Conservation (phyloP, 2,888 invertebrate species). For the Exocentrus adspersus region DNA sequence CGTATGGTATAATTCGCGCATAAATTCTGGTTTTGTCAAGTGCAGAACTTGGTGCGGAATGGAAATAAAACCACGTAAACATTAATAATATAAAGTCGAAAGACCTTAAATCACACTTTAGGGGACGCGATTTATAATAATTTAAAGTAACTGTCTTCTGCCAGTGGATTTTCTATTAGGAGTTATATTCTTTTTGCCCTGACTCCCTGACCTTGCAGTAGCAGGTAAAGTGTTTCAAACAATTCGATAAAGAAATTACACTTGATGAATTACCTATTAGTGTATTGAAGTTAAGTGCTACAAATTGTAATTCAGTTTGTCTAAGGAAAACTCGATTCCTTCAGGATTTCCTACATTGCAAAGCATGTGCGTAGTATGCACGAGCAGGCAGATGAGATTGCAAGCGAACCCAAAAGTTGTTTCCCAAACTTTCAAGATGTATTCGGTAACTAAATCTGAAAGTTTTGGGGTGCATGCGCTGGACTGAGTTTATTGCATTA, state of each 20-base stretch:
- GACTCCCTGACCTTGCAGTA: too few relatives aligned
- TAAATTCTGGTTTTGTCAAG: conserved; percentile 4
- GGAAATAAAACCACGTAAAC: background rate
- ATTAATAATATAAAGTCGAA: background rate
- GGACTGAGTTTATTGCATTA: conserved; percentile 15
- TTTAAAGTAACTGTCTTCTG: too few relatives aligned
- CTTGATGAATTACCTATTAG: too few relatives aligned
- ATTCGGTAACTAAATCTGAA: conserved; percentile 21
- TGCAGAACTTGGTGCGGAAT: background rate
- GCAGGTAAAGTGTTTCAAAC: too few relatives aligned
- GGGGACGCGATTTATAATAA: background rate
- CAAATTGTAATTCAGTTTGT: background rate
- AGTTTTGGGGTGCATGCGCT: conserved; percentile 12
- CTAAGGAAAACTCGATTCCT: background rate
- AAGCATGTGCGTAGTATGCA: conserved; percentile 1
- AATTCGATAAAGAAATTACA: too few relatives aligned
- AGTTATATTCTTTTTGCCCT: too few relatives aligned
- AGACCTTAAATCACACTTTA: background rate
- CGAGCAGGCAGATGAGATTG: conserved; percentile 9
- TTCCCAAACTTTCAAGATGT: conserved; percentile 20
- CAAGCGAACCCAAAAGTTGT: conserved; percentile 10
- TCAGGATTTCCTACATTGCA: too few relatives aligned
- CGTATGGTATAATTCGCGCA: conserved; percentile 3
- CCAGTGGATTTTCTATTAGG: too few relatives aligned
- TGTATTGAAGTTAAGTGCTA: too few relatives aligned